phyloP scores from a whole-genome alignment of 2,797 vertebrate species.

The Pseudochaenichthys georgianus region DNA sequence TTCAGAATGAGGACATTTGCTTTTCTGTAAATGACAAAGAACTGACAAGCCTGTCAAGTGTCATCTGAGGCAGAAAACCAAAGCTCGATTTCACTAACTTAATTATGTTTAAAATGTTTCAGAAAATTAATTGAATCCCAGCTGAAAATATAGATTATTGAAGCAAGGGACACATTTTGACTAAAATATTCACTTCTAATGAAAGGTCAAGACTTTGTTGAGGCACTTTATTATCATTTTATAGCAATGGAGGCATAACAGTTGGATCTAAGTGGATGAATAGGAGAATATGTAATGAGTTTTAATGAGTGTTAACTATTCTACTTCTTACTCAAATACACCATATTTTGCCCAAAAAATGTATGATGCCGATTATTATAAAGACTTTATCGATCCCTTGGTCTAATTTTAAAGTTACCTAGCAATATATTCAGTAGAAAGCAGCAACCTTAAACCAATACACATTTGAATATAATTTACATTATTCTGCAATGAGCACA shows the following conservation, averaged over 20 bases:
- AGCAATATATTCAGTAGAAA: too few relatives aligned
- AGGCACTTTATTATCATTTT: neutral
- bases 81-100: neutral
- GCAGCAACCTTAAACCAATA: too few relatives aligned
- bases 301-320: too few relatives aligned
- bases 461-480: too few relatives aligned
- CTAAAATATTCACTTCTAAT: neutral
- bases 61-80: neutral
- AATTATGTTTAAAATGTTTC: neutral
- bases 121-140: neutral
- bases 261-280: neutral
- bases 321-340: too few relatives aligned
- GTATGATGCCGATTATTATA: too few relatives aligned
- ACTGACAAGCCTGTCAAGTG: neutral
- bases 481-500: too few relatives aligned
- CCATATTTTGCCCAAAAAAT: too few relatives aligned
- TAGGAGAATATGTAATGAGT: too few relatives aligned
- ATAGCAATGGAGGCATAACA: neutral
- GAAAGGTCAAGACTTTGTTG: neutral
- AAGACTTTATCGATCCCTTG: too few relatives aligned
- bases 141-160: neutral
- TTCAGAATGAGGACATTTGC: constrained; percentile 1
- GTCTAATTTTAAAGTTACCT: too few relatives aligned
- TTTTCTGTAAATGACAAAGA: neutral
- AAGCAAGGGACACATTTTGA: too few relatives aligned